phyloP scores from a whole-genome alignment of 53 echinoderm and acorn worm genomes.

The Crossaster papposus region DNA sequence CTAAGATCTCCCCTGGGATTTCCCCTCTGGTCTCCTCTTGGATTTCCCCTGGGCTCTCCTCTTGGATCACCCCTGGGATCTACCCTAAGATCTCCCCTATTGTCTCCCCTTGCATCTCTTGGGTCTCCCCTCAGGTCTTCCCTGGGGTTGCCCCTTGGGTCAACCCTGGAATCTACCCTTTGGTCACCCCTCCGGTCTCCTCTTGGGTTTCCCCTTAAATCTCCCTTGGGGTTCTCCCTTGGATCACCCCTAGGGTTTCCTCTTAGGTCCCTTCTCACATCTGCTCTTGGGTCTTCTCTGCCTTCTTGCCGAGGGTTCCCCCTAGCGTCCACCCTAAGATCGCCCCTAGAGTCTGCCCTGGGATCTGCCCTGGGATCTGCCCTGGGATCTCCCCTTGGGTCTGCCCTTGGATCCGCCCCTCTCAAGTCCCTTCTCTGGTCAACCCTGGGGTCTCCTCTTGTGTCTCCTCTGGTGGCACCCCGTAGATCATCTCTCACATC shows the following conservation, averaged over 20 bases:
- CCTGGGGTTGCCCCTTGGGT: constrained; percentile 34
- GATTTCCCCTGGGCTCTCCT: constrained; percentile 39
- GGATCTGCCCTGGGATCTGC: constrained; percentile 14
- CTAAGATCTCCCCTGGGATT: constrained; percentile 61
- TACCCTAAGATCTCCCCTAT: constrained; percentile 33
- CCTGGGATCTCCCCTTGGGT: constrained; percentile 46
- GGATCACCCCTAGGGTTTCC: constrained; percentile 52
- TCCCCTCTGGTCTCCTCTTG: constrained; percentile 42
- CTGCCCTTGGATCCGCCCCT: constrained; percentile 15
- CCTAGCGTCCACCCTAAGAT: constrained; percentile 31
- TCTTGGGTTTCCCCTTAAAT: constrained; percentile 51
- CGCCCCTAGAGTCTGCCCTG: constrained; percentile 29
- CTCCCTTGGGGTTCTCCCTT: constrained; percentile 39
- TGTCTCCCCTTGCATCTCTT: constrained; percentile 41
- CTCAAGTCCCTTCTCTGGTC: constrained; percentile 11
- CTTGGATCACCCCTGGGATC: constrained; percentile 47
- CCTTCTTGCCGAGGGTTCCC: constrained; percentile 35
- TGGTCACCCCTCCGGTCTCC: constrained; percentile 62
- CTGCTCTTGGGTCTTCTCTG: constrained; percentile 24
- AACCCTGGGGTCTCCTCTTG: constrained; percentile 41
- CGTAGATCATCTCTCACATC: constrained; percentile 53
- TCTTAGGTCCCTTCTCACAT: constrained; percentile 17
- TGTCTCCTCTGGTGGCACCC: constrained; percentile 30
- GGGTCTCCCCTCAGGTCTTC: constrained; percentile 62
- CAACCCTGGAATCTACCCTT: constrained; percentile 26